Percentiles rank a stretch among this genome's conserved stretches.
phyloP scores from a whole-genome alignment of 2,797 vertebrate species.

The Ciconia nigra region DNA sequence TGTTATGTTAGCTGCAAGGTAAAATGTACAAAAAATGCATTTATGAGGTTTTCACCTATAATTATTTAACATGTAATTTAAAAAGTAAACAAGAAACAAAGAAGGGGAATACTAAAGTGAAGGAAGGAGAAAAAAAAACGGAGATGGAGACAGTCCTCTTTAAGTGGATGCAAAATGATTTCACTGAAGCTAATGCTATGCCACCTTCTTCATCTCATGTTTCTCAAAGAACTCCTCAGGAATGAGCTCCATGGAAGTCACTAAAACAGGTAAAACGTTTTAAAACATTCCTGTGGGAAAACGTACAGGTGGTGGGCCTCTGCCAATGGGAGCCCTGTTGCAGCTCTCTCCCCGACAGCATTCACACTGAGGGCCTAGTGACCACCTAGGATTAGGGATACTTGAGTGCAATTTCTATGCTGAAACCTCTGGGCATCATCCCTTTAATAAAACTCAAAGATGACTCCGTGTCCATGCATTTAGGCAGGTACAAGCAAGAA shows the following conservation, averaged over 20 bases:
- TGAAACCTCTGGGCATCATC: not conserved
- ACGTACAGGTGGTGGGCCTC: rapidly evolving
- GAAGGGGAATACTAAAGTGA: not conserved
- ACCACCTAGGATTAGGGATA: too few relatives aligned
- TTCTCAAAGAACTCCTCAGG: not conserved
- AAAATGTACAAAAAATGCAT: not conserved
- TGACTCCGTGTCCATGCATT: not conserved
- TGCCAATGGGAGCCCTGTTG: not conserved
- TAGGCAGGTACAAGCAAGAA: not conserved
- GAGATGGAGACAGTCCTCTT: not conserved
- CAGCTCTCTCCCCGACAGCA: not conserved
- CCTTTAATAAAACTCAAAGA: not conserved
- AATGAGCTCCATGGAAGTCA: not conserved
- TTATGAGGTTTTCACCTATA: not conserved
- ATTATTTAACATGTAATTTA: not conserved
- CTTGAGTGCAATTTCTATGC: not conserved
- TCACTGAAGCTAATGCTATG: rapidly evolving
- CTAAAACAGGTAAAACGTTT: not conserved
- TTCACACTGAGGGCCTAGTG: rapidly evolving
- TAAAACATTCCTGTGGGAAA: not conserved
- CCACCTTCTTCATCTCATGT: not conserved
- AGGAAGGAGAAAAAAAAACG: not conserved
- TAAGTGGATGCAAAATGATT: not conserved
- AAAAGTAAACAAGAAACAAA: not conserved
- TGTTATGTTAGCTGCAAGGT: not conserved